Base-by-base conservation (phyloP, 2,888 invertebrate genomes). In the Lasioglossum marginatum region DNA sequence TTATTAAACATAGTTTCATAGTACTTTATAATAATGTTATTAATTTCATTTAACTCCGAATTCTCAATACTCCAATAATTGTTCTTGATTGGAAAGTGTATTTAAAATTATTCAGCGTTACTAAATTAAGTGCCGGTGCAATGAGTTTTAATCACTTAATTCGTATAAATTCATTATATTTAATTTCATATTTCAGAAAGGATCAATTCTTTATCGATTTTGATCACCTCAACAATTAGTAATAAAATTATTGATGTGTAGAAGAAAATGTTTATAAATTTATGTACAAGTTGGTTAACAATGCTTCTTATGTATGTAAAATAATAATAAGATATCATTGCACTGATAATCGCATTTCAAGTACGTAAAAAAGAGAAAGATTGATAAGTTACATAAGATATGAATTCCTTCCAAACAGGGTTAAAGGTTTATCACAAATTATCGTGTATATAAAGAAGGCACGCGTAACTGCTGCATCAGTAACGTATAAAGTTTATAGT, bases 361-460 rank as follows among this genome's bases (percentile, higher is more conserved):
- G 14, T n/a, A 40, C 14, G 37, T 40, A 5, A 70, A 40, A 23
- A 12, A 31, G 8, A 12, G 48, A n/a, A 16, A 37, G 68, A 34
- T 45, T 34, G 48, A 48, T 77, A 57, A 43, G 31, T 78, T 73
- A 79, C 16, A 34, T 45, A 31, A 82, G 79, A 79, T 79, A 77
- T 48, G 34, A 52, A 57, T 37, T 73, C 10, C 14, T 10, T 14
- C 63, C 52, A 57, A 14, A 34, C 68, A 19, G 71, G 87, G 87
- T 87, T 60, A 73, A 85, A 76, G 68, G 82, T 85, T 87, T 79
- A 87, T 87, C 87, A 60, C 6, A n/a, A 52, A 60, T 10, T 40
- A 77, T 48, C 60, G 23, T 8, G 23, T 75, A 73, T 52, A 45
- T 63, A 76, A 63, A 12, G 31, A 57, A 34, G 34, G 23, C n/a